A percentile compares a stretch with the other conserved stretches of the same genome.
phyloP scores from a whole-genome alignment of 2,888 invertebrate genomes.

The Melanotus villosus region DNA sequence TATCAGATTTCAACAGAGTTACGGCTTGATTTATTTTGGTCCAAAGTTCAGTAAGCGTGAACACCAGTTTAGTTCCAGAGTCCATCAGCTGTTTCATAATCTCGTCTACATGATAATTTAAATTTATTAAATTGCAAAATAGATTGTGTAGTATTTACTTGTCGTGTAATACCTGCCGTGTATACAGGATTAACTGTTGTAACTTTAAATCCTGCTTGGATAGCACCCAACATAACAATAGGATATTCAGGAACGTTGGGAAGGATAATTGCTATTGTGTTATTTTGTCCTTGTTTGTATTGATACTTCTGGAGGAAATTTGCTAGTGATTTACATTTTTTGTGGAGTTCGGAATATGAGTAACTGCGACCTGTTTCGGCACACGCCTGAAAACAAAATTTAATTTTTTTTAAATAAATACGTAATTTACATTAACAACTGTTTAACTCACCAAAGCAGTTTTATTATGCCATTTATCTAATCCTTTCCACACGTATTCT shows the following conservation, averaged over 20 bases:
- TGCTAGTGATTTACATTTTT: conserved; percentile 73
- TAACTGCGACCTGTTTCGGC: conserved; percentile 79
- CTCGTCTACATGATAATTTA: too few species aligned
- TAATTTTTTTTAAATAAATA: neutral
- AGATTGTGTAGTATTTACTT: too few species aligned
- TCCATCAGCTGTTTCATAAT: conserved; percentile 74
- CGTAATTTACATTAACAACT: too few species aligned
- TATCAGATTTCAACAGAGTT: conserved; percentile 58
- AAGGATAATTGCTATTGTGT: conserved; percentile 76
- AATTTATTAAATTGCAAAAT: too few species aligned
- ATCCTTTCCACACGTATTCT: conserved; percentile 75
- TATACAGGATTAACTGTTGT: conserved; percentile 82
- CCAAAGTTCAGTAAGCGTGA: conserved; percentile 73
- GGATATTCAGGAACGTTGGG: conserved; percentile 85
- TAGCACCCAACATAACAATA: conserved; percentile 75
- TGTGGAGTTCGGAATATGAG: conserved; percentile 77
- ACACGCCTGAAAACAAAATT: conserved; percentile 73
- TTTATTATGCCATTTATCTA: conserved; percentile 76
- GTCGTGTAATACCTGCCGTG: conserved; percentile 68
- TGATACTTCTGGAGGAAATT: conserved; percentile 72
- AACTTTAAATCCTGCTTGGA: conserved; percentile 78
- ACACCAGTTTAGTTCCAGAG: conserved; percentile 74
- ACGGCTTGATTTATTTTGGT: conserved; percentile 66
- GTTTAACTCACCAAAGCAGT: conserved; percentile 70
- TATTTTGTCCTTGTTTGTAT: conserved; percentile 72